Conservation (phyloP, 1,140 invertebrate species). For the Drosophila serrata region DNA sequence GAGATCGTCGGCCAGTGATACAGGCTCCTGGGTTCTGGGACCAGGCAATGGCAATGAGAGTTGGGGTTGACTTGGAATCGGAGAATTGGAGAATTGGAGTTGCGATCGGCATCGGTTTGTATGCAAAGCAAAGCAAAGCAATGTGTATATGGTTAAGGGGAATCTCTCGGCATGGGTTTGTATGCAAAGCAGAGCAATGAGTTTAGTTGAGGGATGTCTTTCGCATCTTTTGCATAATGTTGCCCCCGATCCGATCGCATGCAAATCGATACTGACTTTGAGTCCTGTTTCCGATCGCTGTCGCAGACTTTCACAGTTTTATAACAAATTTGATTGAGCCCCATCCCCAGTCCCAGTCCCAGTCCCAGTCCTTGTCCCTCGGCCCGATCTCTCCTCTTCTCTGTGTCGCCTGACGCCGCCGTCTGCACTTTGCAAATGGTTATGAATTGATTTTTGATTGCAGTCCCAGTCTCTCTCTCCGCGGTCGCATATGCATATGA, state of each 20-base stretch:
- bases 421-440: conserved; percentile 83
- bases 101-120: conserved; percentile 47
- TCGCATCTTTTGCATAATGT: conserved; percentile 68
- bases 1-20: conserved; percentile 67
- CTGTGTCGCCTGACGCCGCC: conserved; percentile 47
- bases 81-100: not conserved
- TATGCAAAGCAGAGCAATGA: conserved; percentile 63
- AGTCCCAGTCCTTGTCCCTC: not conserved
- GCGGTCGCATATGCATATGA: conserved; percentile 51
- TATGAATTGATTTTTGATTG: conserved; percentile 85
- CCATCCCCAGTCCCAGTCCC: conserved; percentile 16
- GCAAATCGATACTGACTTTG: conserved; percentile 74
- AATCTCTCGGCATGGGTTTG: conserved; percentile 36
- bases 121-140: conserved; percentile 63
- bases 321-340: conserved; percentile 84
- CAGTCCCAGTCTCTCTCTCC: conserved; percentile 19
- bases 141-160: conserved; percentile 7
- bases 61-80: not conserved
- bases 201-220: conserved; percentile 3
- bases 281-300: conserved; percentile 82
- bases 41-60: conserved; percentile 13
- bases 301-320: conserved; percentile 81
- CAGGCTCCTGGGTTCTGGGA: not conserved
- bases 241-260: conserved; percentile 47
- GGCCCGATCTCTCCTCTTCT: conserved; percentile 4